These are phyloP conservation scores for Ectropis grisescens DNA, from an alignment of 1,140 invertebrate genomes.

Conservation along the genomic window DNA sequence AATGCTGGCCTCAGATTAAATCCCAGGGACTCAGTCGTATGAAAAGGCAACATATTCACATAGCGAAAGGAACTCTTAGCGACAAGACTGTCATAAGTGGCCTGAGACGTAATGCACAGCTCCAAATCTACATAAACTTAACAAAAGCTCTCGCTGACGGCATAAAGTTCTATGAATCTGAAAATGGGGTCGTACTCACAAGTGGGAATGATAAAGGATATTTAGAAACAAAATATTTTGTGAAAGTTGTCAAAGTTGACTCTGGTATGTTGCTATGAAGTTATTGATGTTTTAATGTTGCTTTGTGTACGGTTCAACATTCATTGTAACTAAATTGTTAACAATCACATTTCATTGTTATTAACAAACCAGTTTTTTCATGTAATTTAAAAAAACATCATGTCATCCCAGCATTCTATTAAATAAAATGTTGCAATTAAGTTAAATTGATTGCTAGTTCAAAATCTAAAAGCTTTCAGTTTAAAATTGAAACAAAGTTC, in stretches of 20 bases:
- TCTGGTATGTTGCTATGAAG: too few species aligned
- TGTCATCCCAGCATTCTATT: too few species aligned
- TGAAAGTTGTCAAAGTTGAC: conserved; percentile 67
- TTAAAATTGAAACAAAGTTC: too few species aligned
- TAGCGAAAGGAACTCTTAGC: conserved; percentile 73
- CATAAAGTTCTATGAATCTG: conserved; percentile 79
- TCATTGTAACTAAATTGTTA: too few species aligned
- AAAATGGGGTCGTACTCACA: conserved; percentile 82
- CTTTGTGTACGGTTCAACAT: too few species aligned
- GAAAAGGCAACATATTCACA: conserved; percentile 84
- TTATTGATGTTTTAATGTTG: too few species aligned
- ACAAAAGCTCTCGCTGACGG: conserved; percentile 73
- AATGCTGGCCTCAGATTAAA: conserved; percentile 75
- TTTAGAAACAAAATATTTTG: conserved; percentile 77
- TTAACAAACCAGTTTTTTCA: too few species aligned
- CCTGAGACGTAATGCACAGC: conserved; percentile 72
- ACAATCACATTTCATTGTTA: too few species aligned
- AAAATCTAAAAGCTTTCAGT: too few species aligned
- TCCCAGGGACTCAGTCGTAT: conserved; percentile 77
- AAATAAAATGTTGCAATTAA: too few species aligned
- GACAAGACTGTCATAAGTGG: conserved; percentile 75
- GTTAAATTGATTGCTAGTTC: too few species aligned
- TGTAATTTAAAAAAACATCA: too few species aligned
- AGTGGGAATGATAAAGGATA: conserved; percentile 76
- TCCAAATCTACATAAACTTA: conserved; percentile 81